These are phyloP conservation scores for Amblyopsis rosae DNA, from an alignment of 2,113 vertebrate genomes.

Conservation along the genomic window DNA sequence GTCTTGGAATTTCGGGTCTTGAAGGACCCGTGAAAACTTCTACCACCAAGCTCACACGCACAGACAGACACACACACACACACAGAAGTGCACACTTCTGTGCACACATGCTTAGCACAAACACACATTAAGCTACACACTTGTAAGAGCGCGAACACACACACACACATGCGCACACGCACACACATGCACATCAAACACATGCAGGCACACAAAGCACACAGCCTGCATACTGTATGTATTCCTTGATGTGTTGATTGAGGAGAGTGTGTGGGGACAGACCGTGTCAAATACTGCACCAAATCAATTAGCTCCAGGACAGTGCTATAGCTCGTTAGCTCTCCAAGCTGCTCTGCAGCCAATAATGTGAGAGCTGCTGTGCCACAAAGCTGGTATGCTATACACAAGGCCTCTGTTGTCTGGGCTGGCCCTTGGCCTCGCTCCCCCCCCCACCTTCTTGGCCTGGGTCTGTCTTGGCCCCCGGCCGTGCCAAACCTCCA, in stretches of 20 bases:
- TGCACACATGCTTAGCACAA: not conserved
- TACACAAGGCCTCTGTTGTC: conserved; percentile 57
- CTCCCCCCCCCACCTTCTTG: conserved; percentile 51
- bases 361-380: conserved; percentile 40
- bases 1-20: too few species aligned
- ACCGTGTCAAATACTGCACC: conserved; percentile 30
- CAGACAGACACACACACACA: not conserved
- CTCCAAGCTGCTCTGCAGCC: conserved; percentile 50
- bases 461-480: conserved; percentile 53
- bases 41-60: not conserved
- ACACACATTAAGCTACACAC: not conserved
- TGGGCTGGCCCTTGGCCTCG: conserved; percentile 48
- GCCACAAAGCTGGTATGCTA: conserved; percentile 35
- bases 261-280: conserved; percentile 20
- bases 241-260: not conserved
- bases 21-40: not conserved
- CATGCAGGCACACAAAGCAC: not conserved
- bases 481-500: conserved; percentile 57
- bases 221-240: not conserved
- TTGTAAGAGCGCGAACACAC: not conserved
- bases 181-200: not conserved
- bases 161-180: not conserved
- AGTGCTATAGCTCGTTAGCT: conserved; percentile 7
- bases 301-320: conserved; percentile 21
- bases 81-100: conserved; percentile 17